These are phyloP conservation scores for Entomobrya multifasciata DNA, from an alignment of 2,888 invertebrate species.

Conservation along the genomic window DNA sequence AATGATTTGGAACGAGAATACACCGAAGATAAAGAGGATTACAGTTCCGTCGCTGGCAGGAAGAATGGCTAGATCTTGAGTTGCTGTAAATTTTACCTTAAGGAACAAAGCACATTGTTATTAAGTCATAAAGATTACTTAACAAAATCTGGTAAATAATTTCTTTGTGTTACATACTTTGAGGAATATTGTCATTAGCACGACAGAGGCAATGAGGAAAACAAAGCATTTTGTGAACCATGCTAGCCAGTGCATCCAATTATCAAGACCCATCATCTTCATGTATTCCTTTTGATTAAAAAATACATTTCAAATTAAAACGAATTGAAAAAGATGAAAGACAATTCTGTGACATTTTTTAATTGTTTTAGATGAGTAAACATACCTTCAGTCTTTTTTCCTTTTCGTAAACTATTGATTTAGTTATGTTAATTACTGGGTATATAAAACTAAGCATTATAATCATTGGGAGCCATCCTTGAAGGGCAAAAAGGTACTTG, in stretches of 20 bases:
- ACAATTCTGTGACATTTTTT: too few species aligned
- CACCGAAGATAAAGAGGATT: conserved; percentile 86
- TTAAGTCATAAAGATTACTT: too few species aligned
- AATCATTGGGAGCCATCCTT: conserved; percentile 87
- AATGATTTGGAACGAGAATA: conserved; percentile 88
- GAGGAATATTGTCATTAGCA: conserved; percentile 82
- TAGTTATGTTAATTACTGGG: conserved; percentile 89
- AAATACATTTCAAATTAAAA: not conserved
- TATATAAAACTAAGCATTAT: conserved; percentile 91
- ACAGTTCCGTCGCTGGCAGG: conserved; percentile 86
- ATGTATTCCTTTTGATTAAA: conserved; percentile 86
- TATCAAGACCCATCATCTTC: conserved; percentile 94
- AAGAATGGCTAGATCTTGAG: conserved; percentile 84
- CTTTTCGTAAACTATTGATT: conserved; percentile 88
- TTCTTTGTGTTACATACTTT: conserved; percentile 65
- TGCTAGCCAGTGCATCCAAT: conserved; percentile 92
- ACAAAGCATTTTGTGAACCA: conserved; percentile 91
- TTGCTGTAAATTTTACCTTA: conserved; percentile 66
- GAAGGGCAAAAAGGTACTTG: conserved; percentile 82
- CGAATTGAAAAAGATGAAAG: too few species aligned
- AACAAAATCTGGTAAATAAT: too few species aligned
- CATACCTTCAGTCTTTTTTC: conserved; percentile 86
- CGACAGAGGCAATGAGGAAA: conserved; percentile 85
- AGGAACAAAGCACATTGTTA: not conserved
- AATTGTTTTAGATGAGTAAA: too few species aligned